phyloP scores from a whole-genome alignment of 1,140 invertebrate genomes.

The roundworm (Caenorhabditis elegans) region DNA sequence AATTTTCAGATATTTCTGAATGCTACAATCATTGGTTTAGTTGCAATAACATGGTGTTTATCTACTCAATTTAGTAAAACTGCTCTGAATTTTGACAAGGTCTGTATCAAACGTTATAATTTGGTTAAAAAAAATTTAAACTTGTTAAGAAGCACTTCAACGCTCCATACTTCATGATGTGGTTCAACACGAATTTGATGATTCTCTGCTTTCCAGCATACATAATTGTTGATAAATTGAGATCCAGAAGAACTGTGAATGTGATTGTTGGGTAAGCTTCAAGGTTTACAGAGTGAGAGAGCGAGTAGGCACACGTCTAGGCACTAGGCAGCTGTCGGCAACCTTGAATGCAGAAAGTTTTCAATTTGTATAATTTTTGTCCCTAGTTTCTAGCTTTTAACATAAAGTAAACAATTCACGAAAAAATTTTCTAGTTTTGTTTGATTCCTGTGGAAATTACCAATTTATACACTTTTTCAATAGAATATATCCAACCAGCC shows the following conservation, averaged over 20 bases:
- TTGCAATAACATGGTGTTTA: slow-evolving; percentile 59
- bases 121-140: too few species aligned
- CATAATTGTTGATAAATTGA: slow-evolving; percentile 44
- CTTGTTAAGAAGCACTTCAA: slow-evolving; percentile 56
- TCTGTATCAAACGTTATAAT: not conserved
- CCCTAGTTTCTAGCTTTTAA: too few species aligned
- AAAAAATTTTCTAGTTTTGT: too few species aligned
- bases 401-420: too few species aligned
- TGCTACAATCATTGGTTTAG: slow-evolving; percentile 31
- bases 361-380: too few species aligned
- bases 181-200: slow-evolving; percentile 65
- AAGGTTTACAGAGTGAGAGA: too few species aligned
- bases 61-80: slow-evolving; percentile 62
- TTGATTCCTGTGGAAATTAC: too few species aligned
- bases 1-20: slow-evolving; percentile 40
- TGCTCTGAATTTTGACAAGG: slow-evolving; percentile 53
- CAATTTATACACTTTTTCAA: too few species aligned
- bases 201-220: slow-evolving; percentile 62
- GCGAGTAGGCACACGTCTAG: too few species aligned
- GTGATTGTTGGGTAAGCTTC: slow-evolving; percentile 41
- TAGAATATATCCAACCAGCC: too few species aligned
- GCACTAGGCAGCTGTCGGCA: too few species aligned
- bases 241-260: not conserved
- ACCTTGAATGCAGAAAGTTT: too few species aligned
- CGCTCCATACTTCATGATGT: slow-evolving; percentile 64